Evolutionary conservation across 2,888 invertebrate genomes (phyloP).

Genomic region (Allygus modestus): DNA sequence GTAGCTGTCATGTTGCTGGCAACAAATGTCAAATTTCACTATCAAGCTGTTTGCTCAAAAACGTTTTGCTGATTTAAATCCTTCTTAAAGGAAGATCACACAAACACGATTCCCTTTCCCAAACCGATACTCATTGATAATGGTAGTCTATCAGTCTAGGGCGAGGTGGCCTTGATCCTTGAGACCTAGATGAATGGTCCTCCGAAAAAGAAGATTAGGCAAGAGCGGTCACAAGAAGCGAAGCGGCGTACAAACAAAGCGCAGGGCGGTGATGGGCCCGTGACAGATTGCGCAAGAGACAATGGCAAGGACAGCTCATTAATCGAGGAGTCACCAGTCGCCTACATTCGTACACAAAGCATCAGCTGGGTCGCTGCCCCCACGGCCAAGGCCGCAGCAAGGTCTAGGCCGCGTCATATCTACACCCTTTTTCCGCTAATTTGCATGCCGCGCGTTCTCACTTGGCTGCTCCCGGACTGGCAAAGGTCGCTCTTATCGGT

Average conservation of each 20-base stretch:
- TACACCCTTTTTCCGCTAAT: conserved; percentile 19
- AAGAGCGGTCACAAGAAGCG: conserved; percentile 35
- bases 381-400: conserved; percentile 32
- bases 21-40: too few species aligned
- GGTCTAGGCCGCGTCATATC: conserved; percentile 33
- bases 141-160: too few species aligned
- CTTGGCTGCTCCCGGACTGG: not conserved
- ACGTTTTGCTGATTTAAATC: too few species aligned
- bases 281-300: conserved; percentile 34
- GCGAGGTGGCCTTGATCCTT: not conserved
- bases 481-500: not conserved
- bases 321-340: conserved; percentile 18
- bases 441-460: conserved; percentile 34
- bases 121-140: too few species aligned
- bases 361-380: not conserved
- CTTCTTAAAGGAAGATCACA: too few species aligned
- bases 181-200: not conserved
- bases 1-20: too few species aligned
- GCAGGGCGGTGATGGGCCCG: not conserved
- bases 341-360: conserved; percentile 24
- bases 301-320: conserved; percentile 36
- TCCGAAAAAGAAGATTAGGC: conserved; percentile 9
- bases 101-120: too few species aligned
- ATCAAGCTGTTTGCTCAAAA: too few species aligned
- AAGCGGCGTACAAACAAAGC: conserved; percentile 17